Evolutionary conservation across 2,113 vertebrate species (phyloP).

Genomic region (Nesospiza acunhae): DNA sequence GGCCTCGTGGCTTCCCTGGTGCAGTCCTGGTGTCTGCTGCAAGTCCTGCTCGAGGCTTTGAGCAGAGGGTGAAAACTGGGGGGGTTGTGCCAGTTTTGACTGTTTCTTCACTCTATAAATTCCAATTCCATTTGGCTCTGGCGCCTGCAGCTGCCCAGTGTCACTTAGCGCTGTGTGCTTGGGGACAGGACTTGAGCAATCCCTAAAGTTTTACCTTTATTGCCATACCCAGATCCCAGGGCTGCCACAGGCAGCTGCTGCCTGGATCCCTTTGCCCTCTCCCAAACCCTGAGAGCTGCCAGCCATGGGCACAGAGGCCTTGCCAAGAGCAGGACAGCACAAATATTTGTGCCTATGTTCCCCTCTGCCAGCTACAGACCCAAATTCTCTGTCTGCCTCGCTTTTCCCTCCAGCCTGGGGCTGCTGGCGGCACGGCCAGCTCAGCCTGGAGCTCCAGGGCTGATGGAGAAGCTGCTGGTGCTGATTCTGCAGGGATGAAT

Average conservation of each 20-base stretch:
- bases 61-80: background rate
- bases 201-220: background rate
- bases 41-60: accelerated
- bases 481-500: background rate
- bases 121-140: background rate
- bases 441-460: background rate
- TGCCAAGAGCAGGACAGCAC: background rate
- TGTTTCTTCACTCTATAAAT: background rate
- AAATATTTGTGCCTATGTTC: background rate
- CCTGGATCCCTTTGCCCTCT: accelerated
- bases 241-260: background rate
- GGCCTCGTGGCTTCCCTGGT: background rate
- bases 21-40: background rate
- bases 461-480: background rate
- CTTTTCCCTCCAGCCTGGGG: background rate
- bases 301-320: background rate
- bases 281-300: background rate
- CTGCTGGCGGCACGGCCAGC: accelerated
- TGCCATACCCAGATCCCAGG: accelerated
- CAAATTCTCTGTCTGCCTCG: background rate
- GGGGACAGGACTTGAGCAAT: background rate
- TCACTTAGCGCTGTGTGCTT: accelerated
- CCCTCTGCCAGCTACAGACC: background rate
- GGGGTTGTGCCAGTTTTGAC: background rate
- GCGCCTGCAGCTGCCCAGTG: background rate